Conservation (phyloP, 2,888 invertebrate genomes). For the Trilocha varians region DNA sequence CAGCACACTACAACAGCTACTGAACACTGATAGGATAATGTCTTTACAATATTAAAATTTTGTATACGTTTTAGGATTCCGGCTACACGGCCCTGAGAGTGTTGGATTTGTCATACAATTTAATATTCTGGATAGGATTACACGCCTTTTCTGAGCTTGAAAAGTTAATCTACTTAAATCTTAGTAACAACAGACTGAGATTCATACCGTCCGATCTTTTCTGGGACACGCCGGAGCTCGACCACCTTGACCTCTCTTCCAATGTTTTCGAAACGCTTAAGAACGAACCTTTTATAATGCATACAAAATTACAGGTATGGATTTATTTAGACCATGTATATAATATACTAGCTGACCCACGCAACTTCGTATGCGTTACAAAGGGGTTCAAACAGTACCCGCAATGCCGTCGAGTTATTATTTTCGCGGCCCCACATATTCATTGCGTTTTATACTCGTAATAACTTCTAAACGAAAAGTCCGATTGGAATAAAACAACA, state of each 20-base stretch:
- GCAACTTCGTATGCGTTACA: too few relatives aligned
- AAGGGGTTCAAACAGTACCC: too few relatives aligned
- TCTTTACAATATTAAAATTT: not conserved
- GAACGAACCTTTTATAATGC: slow-evolving; percentile 72
- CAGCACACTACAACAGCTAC: too few relatives aligned
- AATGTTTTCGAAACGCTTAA: slow-evolving; percentile 74
- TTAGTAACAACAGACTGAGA: slow-evolving; percentile 76
- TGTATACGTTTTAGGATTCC: slow-evolving; percentile 47
- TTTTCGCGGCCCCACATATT: too few relatives aligned
- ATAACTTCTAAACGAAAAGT: too few relatives aligned
- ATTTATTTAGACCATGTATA: not conserved
- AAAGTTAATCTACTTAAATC: slow-evolving; percentile 66
- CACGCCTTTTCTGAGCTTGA: slow-evolving; percentile 73
- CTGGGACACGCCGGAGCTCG: slow-evolving; percentile 65
- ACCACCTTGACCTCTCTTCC: slow-evolving; percentile 72
- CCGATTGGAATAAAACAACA: too few relatives aligned
- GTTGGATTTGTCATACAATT: slow-evolving; percentile 73
- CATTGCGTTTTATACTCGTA: too few relatives aligned
- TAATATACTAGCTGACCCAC: too few relatives aligned
- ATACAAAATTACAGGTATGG: slow-evolving; percentile 62
- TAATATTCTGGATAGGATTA: slow-evolving; percentile 75
- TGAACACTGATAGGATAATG: too few relatives aligned
- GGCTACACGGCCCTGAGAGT: slow-evolving; percentile 61
- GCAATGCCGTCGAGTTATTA: too few relatives aligned
- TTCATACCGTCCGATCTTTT: slow-evolving; percentile 71